A percentile compares a stretch with the other conserved stretches of the same genome.
Evolutionary conservation across 2,888 invertebrate species (phyloP).

Genomic region (Unio delphinus): DNA sequence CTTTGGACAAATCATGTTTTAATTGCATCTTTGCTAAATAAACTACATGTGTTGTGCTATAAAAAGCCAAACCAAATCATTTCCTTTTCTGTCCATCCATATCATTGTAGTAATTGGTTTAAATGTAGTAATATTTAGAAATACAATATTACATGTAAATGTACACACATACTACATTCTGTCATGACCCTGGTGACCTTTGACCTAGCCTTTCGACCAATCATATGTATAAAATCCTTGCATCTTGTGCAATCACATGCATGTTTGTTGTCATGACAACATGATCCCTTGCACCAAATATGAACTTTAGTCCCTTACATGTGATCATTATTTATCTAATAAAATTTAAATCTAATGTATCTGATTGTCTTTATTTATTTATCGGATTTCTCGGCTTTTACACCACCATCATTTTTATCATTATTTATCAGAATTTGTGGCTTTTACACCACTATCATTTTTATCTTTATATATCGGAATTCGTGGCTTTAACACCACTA

Average conservation of each 20-base stretch:
- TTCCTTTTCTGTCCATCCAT: neutral
- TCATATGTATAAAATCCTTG: slow-evolving; percentile 15
- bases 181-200: neutral
- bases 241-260: slow-evolving; percentile 44
- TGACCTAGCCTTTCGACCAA: neutral
- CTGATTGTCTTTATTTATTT: neutral
- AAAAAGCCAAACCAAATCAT: neutral
- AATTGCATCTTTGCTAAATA: too few species aligned
- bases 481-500: too few species aligned
- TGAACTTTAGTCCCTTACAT: slow-evolving; percentile 64
- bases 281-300: slow-evolving; percentile 42
- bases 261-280: slow-evolving; percentile 34
- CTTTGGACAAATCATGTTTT: too few species aligned
- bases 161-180: neutral
- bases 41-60: too few species aligned
- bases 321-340: slow-evolving; percentile 68
- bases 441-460: too few species aligned
- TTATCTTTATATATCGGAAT: too few species aligned
- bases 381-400: neutral
- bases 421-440: too few species aligned
- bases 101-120: slow-evolving; percentile 1
- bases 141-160: neutral
- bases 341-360: slow-evolving; percentile 50
- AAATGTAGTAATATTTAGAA: neutral
- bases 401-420: too few species aligned